A percentile compares a stretch with the other conserved stretches of the same genome.
Evolutionary conservation across 2,888 invertebrate genomes (phyloP).

Genomic region (Lasioglossum pauxillum): DNA sequence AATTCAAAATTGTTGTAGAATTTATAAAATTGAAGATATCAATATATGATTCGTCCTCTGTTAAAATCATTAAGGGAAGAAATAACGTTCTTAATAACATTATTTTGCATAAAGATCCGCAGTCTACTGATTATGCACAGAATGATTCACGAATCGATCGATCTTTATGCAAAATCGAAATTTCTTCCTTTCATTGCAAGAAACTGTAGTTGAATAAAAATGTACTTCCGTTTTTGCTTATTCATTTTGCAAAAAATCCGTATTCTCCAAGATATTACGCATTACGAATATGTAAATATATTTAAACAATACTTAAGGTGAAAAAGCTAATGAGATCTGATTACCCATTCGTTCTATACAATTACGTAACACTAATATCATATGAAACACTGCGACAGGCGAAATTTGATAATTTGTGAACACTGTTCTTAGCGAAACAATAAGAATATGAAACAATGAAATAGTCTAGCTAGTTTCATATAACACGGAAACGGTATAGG

Average conservation of each 20-base stretch:
- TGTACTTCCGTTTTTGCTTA: too few relatives aligned
- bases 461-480: neutral
- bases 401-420: constrained; percentile 5
- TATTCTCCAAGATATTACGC: too few relatives aligned
- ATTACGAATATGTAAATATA: neutral
- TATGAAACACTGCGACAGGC: neutral
- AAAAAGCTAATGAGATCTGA: too few relatives aligned
- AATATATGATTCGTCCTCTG: too few relatives aligned
- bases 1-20: too few relatives aligned
- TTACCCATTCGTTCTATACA: neutral
- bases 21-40: too few relatives aligned
- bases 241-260: too few relatives aligned
- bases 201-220: too few relatives aligned
- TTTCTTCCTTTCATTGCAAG: too few relatives aligned
- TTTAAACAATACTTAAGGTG: neutral
- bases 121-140: neutral
- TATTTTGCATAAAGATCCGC: too few relatives aligned
- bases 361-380: neutral
- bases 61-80: too few relatives aligned
- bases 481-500: neutral
- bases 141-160: neutral
- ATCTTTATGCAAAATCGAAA: neutral
- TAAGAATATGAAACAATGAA: neutral
- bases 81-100: too few relatives aligned
- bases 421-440: neutral